Base-by-base conservation (phyloP, 2,888 invertebrate species). In the Cynaeus angustus region DNA sequence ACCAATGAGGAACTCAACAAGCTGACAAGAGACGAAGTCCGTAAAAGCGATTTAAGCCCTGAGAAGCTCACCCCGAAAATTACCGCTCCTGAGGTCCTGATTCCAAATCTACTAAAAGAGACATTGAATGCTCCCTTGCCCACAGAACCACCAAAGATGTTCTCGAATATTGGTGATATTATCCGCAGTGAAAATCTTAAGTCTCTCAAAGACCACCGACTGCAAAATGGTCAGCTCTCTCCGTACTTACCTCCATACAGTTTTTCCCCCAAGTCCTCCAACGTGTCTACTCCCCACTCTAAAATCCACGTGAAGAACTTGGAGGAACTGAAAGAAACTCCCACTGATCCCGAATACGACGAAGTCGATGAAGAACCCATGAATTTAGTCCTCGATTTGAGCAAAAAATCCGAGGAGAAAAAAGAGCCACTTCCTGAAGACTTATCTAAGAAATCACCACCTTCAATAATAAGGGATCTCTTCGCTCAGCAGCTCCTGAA, bases 1-100 rank as follows among this genome's bases (percentile, higher is more conserved):
- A 92, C 92, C 53, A 92, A 92, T 78, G 93, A 94, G 73, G 92
- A 93, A 77, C 86, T 89, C 0, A 89, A 82, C 1, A 90, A 90
- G 83, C 82, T 87, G 21, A 76, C 80, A 5, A 83, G 88, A 45
- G 88, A 89, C 73, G 86, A 87, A 0, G 89, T 89, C 74, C 86
- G 90, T 75, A 67, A 61, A 21, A 4, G 1, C 21, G 56, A 6
- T 70, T 59, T 41, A 77, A 79, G 0, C n/a, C n/a, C n/a, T n/a
- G 83, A 84, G 33, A 83, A 80, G 72, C 61, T 82, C 0, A 83
- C 83, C 1, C 83, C 83, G n/a, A 84, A 84, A 71, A 64, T n/a
- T n/a, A n/a, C n/a, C n/a, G n/a, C 75, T 9, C 56, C 78, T 10
- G 74, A 75, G 38, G 46, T n/a, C n/a, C n/a, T 78, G 13, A 74